Evolutionary conservation across 2,888 invertebrate species (phyloP).

Genomic region (Ganaspis brasiliensis): DNA sequence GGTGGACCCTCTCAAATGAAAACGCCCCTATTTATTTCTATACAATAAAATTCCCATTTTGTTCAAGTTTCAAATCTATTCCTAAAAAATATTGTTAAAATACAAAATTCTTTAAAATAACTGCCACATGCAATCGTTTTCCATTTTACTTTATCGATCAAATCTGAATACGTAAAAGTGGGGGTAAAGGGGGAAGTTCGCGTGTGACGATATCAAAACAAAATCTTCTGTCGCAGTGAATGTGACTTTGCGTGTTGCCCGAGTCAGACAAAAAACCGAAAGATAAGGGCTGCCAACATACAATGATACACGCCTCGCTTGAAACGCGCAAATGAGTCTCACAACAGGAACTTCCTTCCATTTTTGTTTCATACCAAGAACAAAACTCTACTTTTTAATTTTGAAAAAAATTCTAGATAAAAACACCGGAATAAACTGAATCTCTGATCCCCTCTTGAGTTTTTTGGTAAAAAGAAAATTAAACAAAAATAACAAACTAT

Average conservation of each 20-base stretch:
- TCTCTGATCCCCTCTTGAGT: too few species aligned
- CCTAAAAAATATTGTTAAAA: too few species aligned
- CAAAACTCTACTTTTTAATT: too few species aligned
- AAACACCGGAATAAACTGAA: too few species aligned
- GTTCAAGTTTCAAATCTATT: too few species aligned
- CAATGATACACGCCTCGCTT: slow-evolving; percentile 42
- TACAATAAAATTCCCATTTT: too few species aligned
- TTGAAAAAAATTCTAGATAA: too few species aligned
- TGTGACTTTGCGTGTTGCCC: slow-evolving; percentile 74
- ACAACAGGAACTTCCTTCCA: slow-evolving; percentile 63
- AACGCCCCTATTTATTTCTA: too few species aligned
- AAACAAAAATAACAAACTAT: too few species aligned
- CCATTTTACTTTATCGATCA: slow-evolving; percentile 60
- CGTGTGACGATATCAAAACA: slow-evolving; percentile 73
- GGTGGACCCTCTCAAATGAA: too few species aligned
- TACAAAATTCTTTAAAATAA: background rate
- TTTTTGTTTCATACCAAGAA: slow-evolving; percentile 55
- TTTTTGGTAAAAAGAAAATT: too few species aligned
- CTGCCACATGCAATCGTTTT: slow-evolving; percentile 52
- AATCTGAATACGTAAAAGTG: slow-evolving; percentile 30
- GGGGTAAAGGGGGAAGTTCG: slow-evolving; percentile 58
- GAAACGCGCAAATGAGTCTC: slow-evolving; percentile 62
- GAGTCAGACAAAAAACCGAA: slow-evolving; percentile 73
- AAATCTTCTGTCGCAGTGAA: slow-evolving; percentile 76
- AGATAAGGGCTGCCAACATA: slow-evolving; percentile 57